Base-by-base conservation (phyloP, 2,888 invertebrate species). In the Caenorhabditis panamensis region DNA sequence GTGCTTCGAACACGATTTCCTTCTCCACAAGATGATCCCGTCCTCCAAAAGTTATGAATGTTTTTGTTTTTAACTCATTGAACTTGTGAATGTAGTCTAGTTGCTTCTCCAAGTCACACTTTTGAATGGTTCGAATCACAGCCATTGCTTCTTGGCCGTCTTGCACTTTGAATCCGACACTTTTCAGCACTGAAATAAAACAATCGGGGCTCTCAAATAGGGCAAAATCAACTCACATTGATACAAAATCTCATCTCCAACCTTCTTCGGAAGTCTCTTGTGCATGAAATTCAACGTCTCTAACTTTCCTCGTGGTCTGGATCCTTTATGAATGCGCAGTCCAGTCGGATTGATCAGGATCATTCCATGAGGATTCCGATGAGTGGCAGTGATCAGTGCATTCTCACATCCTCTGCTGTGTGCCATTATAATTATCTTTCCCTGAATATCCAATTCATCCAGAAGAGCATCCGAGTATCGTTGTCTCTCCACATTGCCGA, bases 371-470 rank as follows among this genome's bases (percentile, higher is more conserved):
- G 78, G 68, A 31, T 77, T 69, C 13, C 69, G 31, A n/a, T 68
- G 37, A 11, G 76, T 73, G 1, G 80, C 72, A 4, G 79, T 71
- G 51, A 78, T 80, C 20, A 84, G 68, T 8, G 85, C 85, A 67
- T 85, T 85, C 31, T 85, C 85, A 47, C 79, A 80, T 22, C 85
- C 85, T 36, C 85, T 41, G 63, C 79, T 80, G 49, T 85, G 83
- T 5, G 82, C 85, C 72, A 84, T 77, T 13, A 81, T 67, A 8
- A 84, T 71, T 6, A 83, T 28, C 56, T 71, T 81, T 41, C 80
- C 80, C 1, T 28, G 24, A 3, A 85, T 28, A 6, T 79, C 58
- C n/a, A 85, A 37, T 13, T 82, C 75, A 51, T 83, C 49, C 8
- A 83, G 47, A 0, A 85, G 49, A 22, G 83, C 78, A 69, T 84